Percentiles rank a stretch among this genome's conserved stretches.
These are phyloP conservation scores for Meandrina meandrites DNA, from an alignment of 92 coral and sea anemone species.

Conservation along the genomic window DNA sequence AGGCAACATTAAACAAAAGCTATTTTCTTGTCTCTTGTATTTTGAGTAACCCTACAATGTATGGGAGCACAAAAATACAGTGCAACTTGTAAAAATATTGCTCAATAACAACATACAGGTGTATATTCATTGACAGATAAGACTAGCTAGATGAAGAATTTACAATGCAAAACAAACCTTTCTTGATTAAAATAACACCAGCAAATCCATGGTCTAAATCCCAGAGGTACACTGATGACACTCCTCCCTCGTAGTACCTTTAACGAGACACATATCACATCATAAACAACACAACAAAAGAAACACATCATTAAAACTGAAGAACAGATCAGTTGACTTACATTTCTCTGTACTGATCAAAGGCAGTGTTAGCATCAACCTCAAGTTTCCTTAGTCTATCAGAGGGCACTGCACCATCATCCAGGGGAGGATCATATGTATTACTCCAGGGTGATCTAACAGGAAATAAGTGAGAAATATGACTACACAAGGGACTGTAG, in stretches of 20 bases:
- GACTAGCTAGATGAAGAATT: not conserved
- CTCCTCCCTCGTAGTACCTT: slow-evolving; percentile 99
- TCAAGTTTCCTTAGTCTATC: slow-evolving; percentile 93
- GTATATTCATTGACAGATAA: too few relatives aligned
- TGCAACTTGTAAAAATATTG: not conserved
- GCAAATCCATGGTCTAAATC: slow-evolving; percentile 99
- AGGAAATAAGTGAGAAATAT: not conserved
- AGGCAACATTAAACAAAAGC: not conserved
- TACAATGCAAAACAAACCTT: slow-evolving; percentile 58
- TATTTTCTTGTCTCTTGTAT: not conserved
- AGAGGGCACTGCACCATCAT: slow-evolving; percentile 98
- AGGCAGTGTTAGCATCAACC: slow-evolving; percentile 93
- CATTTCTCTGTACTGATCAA: slow-evolving; percentile 99
- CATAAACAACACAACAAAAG: not conserved
- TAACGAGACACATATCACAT: not conserved
- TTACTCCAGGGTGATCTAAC: slow-evolving; percentile 98
- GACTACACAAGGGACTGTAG: too few relatives aligned
- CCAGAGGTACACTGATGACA: slow-evolving; percentile 97
- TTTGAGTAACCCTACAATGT: not conserved
- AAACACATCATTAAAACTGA: not conserved
- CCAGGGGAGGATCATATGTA: slow-evolving; percentile 94
- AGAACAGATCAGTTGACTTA: slow-evolving; percentile 30
- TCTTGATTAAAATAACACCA: slow-evolving; percentile 95
- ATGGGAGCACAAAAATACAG: not conserved
- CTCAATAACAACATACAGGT: not conserved